Base-by-base conservation (phyloP, 2,113 vertebrate genomes). In the Diphyllodes magnificus region DNA sequence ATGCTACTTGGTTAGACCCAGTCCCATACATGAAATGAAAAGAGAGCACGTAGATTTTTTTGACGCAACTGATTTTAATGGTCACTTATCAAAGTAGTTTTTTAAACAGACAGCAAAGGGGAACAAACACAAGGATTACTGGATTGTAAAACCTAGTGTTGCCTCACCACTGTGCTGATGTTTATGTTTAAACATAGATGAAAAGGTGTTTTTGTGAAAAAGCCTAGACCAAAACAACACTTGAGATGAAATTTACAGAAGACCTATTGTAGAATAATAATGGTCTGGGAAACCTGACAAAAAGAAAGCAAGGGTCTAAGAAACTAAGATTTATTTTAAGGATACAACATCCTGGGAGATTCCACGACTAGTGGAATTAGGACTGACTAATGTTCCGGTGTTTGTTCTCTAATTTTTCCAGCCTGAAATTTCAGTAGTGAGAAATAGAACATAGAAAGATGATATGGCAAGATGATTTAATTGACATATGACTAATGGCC, bases 391-490 rank as follows among this genome's bases (percentile, higher is more conserved):
- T 25, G 24, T 49, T 25, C 49, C 37, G 28, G 37, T 30, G 57
- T 56, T 84, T 77, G 44, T 69, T 80, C 37, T n/a, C 20, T 61
- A 27, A 64, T 72, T 95, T 75, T 90, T 87, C 66, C 25, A 57
- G 11, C 20, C 24, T 60, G 70, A 90, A 91, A 78, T 81, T 89
- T 70, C 65, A 84, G 44, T 31, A 71, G 40, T 71, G 60, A 91
- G 91, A 96, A 94, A 80, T 5, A 69, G 70, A 95, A 85, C 31
- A 80, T 0, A 53, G 40, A 81, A 95, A 87, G 61, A 92, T 40
- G 53, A 86, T 76, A 92, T 6, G 11, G 54, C 70, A 93, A 79
- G 78, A 92, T 93, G 57, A 94, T 91, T 95, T 91, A 96, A 93
- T 19, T 85, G 82, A 72, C 63, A 88, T 94, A 92, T 93, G 70